A percentile compares a stretch with the other conserved stretches of the same genome.
phyloP scores from a whole-genome alignment of 2,888 invertebrate species.

The Caradrina kadenii region DNA sequence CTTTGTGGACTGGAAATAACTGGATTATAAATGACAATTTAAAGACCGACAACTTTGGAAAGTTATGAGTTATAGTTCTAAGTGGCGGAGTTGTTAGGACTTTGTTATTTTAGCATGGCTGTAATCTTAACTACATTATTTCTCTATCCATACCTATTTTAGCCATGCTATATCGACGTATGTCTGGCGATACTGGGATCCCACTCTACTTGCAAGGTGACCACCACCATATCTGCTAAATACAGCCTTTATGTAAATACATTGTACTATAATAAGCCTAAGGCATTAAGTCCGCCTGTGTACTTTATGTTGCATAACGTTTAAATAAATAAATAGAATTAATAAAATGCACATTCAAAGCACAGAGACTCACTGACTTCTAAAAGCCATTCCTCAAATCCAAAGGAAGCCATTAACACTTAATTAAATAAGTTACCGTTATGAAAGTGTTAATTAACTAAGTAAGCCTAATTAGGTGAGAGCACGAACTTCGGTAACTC shows the following conservation, averaged over 20 bases:
- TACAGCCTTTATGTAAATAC: too few species aligned
- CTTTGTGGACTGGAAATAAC: constrained; percentile 25
- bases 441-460: constrained; percentile 50
- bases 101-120: background rate
- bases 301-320: too few species aligned
- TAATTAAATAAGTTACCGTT: constrained; percentile 29
- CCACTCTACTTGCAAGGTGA: background rate
- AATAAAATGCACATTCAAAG: background rate
- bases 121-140: too few species aligned
- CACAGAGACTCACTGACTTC: background rate
- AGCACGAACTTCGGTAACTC: constrained; percentile 45
- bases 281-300: too few species aligned
- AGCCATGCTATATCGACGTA: too few species aligned
- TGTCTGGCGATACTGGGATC: too few species aligned
- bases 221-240: too few species aligned
- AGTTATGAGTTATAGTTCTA: background rate
- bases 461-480: constrained; percentile 46
- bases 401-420: background rate
- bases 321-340: too few species aligned
- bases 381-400: constrained; percentile 2
- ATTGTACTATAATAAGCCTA: background rate
- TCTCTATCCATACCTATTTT: too few species aligned
- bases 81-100: background rate
- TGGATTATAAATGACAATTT: constrained; percentile 14
- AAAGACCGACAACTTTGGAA: background rate